Conservation (phyloP, 2,888 invertebrate genomes). For the Chirona hameri region DNA sequence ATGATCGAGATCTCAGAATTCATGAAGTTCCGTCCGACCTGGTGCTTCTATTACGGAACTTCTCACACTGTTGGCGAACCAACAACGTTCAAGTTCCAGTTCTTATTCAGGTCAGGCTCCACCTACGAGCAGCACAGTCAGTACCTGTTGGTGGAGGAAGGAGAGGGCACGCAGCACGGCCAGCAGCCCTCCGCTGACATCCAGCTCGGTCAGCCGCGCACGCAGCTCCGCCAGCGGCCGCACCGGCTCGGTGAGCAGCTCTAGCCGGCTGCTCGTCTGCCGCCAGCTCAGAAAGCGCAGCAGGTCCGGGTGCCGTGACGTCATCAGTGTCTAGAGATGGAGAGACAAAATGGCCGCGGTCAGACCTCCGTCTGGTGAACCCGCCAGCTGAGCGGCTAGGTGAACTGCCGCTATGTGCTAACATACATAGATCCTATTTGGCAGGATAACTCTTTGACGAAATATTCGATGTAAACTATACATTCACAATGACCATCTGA, state of each 20-base stretch:
- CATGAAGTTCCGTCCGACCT: too few species aligned
- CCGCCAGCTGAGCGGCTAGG: too few species aligned
- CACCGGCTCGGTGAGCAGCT: conserved; percentile 77
- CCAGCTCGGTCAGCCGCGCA: conserved; percentile 64
- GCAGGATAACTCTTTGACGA: too few species aligned
- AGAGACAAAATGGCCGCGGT: conserved; percentile 6
- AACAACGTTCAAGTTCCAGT: too few species aligned
- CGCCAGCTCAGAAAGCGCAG: conserved; percentile 76
- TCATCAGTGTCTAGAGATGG: conserved; percentile 69
- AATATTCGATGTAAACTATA: neutral
- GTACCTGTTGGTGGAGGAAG: conserved; percentile 75
- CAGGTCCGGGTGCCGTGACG: conserved; percentile 82
- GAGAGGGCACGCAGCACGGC: conserved; percentile 74
- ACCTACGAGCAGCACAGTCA: too few species aligned
- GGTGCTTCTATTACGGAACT: too few species aligned
- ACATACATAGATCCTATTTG: too few species aligned
- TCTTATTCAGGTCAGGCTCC: too few species aligned
- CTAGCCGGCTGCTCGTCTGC: conserved; percentile 68
- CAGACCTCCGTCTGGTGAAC: too few species aligned
- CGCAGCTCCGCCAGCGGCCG: conserved; percentile 67
- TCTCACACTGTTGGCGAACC: too few species aligned
- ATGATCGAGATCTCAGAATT: too few species aligned
- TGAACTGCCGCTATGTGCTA: too few species aligned
- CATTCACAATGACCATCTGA: neutral
- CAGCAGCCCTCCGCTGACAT: conserved; percentile 78